A percentile compares a stretch with the other conserved stretches of the same genome.
Evolutionary conservation across 2,888 invertebrate genomes (phyloP).

Genomic region (Dasysyrphus tricinctus): DNA sequence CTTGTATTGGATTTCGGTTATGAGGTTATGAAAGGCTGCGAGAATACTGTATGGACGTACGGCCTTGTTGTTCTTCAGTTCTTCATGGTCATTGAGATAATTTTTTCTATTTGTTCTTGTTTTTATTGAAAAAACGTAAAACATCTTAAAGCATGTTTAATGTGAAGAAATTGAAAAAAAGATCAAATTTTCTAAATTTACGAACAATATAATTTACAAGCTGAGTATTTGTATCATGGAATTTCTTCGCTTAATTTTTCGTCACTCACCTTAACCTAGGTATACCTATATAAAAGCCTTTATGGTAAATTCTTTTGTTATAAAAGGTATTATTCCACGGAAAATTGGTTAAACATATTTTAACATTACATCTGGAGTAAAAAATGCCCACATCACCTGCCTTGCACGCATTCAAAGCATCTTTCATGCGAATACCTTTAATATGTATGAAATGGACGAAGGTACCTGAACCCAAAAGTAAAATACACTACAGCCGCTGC

Average conservation of each 20-base stretch:
- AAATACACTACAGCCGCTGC: neutral
- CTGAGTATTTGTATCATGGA: neutral
- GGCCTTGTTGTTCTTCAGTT: too few species aligned
- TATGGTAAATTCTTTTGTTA: neutral
- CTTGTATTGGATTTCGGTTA: too few species aligned
- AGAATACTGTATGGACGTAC: too few species aligned
- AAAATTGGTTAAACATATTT: neutral
- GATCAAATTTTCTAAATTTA: neutral
- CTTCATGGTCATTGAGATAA: too few species aligned
- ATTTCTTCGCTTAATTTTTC: constrained; percentile 6
- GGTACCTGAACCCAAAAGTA: neutral
- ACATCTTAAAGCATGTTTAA: too few species aligned
- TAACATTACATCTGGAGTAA: constrained; percentile 33
- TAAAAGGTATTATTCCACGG: neutral
- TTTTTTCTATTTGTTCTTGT: too few species aligned
- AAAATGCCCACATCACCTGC: constrained; percentile 67
- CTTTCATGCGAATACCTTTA: constrained; percentile 40
- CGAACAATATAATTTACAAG: neutral
- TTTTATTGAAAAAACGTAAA: too few species aligned
- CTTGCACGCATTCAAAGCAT: constrained; percentile 62
- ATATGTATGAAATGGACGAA: neutral
- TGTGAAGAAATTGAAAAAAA: too few species aligned
- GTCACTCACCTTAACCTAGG: neutral
- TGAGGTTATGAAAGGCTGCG: too few species aligned
- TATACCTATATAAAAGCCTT: neutral